A percentile compares a stretch with the other conserved stretches of the same genome.
Conservation (phyloP, 2,888 invertebrate genomes). For the Coecobrya sp. region DNA sequence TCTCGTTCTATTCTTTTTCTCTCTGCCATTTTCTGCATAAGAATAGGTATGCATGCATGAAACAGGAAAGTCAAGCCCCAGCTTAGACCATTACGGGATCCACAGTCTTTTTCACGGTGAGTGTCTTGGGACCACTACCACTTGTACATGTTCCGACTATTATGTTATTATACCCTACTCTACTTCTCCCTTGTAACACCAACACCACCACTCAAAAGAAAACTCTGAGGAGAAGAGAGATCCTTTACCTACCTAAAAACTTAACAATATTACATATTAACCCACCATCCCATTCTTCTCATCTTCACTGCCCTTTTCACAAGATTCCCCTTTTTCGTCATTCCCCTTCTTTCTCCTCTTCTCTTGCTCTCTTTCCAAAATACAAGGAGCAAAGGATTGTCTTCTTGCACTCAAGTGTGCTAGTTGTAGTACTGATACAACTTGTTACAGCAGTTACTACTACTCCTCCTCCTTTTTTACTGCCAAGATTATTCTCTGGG, state of each 20-base stretch:
- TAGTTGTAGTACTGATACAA: background rate
- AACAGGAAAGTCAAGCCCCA: conserved; percentile 17
- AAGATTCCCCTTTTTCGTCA: background rate
- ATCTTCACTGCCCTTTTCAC: conserved; percentile 39
- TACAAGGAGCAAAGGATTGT: background rate
- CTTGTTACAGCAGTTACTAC: conserved; percentile 39
- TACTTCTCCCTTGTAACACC: background rate
- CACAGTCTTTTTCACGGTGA: conserved; percentile 25
- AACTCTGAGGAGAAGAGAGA: background rate
- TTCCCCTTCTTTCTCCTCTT: background rate
- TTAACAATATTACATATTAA: conserved; percentile 48
- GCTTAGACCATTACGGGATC: conserved; percentile 8
- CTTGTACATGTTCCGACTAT: conserved; percentile 59
- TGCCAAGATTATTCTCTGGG: conserved; percentile 59
- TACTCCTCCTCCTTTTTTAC: conserved; percentile 40
- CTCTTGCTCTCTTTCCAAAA: background rate
- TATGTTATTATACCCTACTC: conserved; percentile 45
- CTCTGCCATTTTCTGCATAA: background rate
- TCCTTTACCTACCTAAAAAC: conserved; percentile 33
- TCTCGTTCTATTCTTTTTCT: conserved; percentile 52
- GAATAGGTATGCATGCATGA: background rate
- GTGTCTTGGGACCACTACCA: conserved; percentile 72
- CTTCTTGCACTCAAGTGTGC: background rate
- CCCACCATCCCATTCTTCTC: conserved; percentile 44
- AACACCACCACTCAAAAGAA: conserved; percentile 13